These are phyloP conservation scores for Sycobia sp. DNA, from an alignment of 1,140 invertebrate species.

Conservation along the genomic window DNA sequence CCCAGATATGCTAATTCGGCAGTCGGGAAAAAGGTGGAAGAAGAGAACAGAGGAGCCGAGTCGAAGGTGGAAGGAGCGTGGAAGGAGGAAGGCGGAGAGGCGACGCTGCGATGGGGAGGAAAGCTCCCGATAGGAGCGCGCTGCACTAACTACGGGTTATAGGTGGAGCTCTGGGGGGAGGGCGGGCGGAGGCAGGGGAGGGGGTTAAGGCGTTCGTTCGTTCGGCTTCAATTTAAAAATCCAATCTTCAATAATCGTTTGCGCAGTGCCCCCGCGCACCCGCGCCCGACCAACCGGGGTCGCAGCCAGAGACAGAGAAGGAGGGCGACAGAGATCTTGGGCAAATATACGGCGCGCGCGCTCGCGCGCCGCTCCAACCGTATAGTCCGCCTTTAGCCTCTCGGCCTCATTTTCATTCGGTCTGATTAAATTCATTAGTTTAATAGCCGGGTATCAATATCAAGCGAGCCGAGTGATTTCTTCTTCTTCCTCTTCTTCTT, in stretches of 20 bases:
- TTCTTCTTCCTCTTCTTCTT: slow-evolving; percentile 17
- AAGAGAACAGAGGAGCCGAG: slow-evolving; percentile 26
- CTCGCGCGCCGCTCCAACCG: not conserved
- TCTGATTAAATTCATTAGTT: slow-evolving; percentile 64
- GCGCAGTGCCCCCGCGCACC: slow-evolving; percentile 40
- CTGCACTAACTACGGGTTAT: slow-evolving; percentile 43
- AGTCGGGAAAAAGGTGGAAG: slow-evolving; percentile 38
- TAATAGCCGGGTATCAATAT: slow-evolving; percentile 60
- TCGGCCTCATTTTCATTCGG: slow-evolving; percentile 59
- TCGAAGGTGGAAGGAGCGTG: slow-evolving; percentile 38
- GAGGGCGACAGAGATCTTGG: slow-evolving; percentile 38
- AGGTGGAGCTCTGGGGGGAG: slow-evolving; percentile 33
- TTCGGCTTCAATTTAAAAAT: slow-evolving; percentile 62
- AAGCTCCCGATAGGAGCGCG: slow-evolving; percentile 28
- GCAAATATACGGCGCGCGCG: slow-evolving; percentile 45
- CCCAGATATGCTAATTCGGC: slow-evolving; percentile 62
- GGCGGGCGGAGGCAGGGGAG: slow-evolving; percentile 12
- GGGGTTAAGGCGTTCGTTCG: slow-evolving; percentile 27
- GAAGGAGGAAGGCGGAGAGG: slow-evolving; percentile 9
- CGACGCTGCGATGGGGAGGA: slow-evolving; percentile 24
- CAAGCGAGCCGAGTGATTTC: slow-evolving; percentile 52
- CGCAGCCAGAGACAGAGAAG: no score
- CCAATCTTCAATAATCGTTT: slow-evolving; percentile 62
- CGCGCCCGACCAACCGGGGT: not conserved
- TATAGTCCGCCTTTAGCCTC: slow-evolving; percentile 41